Evolutionary conservation across 1,140 invertebrate species (phyloP), one percentile per base, ranked within the genome.

Genomic region (Ips nitidus): DNA sequence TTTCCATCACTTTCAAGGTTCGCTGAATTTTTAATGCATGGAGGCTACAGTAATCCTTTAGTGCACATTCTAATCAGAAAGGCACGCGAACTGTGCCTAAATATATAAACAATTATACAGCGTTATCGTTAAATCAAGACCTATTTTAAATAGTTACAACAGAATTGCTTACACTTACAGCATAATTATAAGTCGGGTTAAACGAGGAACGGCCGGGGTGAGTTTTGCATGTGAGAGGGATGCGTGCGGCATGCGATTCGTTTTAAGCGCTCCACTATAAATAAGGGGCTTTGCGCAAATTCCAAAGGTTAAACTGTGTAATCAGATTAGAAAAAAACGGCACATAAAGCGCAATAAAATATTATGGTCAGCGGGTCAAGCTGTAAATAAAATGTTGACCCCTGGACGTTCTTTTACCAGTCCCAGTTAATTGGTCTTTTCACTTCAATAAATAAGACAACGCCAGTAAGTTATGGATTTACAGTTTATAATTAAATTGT

Each of bases 121-220:
- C n/a, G 2, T 40, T 52, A 68, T 68, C 56, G 57, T 41, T 7
- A 42, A 60, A 68, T 68, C 66, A 22, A 53, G 57, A 53, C 41
- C 66, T 38, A 68, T 68, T 68, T 59, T 53, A 68, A 59, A 57
- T 7, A 45, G 55, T 50, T 66, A 66, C 65, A 66, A 68, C 66
- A 60, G 66, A 68, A 68, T 60, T 68, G 66, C 66, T 68, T 68
- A 68, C 66, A 68, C 66, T 68, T 68, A 68, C 56, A 56, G 66
- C 66, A 68, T 68, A 60, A 68, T 68, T 68, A 68, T 68, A 68
- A 59, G 42, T 59, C 47, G 53, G 63, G 63, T 66, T 22, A 66
- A 66, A 66, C 63, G 55, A 61, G 59, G 38, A 65, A 65, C 63
- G 43, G 40, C 41, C 39, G 36, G 42, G n/a, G 36, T 66, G 58